A percentile compares a stretch with the other conserved stretches of the same genome.
Conservation (phyloP, 53 echinoderm and acorn worm species). For the Patiria pectinifera region DNA sequence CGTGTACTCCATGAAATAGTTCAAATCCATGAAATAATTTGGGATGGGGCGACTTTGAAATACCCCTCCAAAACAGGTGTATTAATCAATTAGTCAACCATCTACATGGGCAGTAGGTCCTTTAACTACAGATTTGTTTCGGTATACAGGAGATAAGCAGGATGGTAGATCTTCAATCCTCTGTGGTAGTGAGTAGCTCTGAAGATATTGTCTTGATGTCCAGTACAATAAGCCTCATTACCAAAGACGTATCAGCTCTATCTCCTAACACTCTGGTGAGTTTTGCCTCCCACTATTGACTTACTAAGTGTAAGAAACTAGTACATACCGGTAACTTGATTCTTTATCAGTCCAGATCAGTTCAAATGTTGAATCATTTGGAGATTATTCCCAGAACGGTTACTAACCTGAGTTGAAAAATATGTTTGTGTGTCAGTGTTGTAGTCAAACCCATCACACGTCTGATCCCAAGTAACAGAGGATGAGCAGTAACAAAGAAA, state of each 20-base stretch:
- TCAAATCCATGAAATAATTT: too few species aligned
- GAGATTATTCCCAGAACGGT: not conserved
- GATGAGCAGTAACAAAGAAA: too few species aligned
- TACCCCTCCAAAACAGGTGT: too few species aligned
- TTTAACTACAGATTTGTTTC: not conserved
- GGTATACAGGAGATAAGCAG: not conserved
- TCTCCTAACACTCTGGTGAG: constrained; percentile 37
- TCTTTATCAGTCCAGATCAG: not conserved
- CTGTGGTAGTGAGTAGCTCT: not conserved
- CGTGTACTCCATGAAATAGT: too few species aligned
- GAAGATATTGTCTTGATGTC: constrained; percentile 6
- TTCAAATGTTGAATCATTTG: not conserved
- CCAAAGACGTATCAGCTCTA: not conserved
- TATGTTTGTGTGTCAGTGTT: too few species aligned
- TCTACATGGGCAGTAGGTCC: too few species aligned
- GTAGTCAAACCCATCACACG: not conserved
- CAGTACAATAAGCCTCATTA: constrained; percentile 25
- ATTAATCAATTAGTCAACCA: too few species aligned
- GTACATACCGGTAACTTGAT: too few species aligned
- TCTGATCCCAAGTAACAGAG: too few species aligned
- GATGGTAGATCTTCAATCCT: constrained; percentile 30
- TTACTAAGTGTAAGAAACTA: too few species aligned
- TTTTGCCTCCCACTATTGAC: not conserved
- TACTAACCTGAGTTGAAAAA: too few species aligned
- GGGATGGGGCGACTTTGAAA: too few species aligned